Base-by-base conservation (phyloP, 2,797 vertebrate genomes). In the Basileuterus tristriatus region DNA sequence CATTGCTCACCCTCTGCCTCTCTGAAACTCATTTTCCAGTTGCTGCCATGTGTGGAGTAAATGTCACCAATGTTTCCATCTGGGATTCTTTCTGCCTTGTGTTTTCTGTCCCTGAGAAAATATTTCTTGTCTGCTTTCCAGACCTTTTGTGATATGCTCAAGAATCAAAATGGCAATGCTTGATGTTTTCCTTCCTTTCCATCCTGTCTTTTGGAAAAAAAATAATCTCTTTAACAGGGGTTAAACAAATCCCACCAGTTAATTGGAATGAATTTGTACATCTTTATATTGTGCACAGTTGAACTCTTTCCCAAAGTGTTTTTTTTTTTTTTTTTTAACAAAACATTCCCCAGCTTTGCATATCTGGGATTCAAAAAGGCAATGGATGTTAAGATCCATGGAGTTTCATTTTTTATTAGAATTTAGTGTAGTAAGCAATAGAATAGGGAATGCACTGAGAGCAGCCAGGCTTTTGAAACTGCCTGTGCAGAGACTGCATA, bases 21-120 rank as follows among this genome's bases (percentile, higher is more conserved):
- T 89, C 83, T 75, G 65, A 86, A 89, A 83, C 39, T 65, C 84
- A 59, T 92, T 94, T 95, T 88, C 70, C 77, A 65, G 0, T 82
- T 95, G 93, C 56, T 91, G 60, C 80, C 4, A 10, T 76, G 60
- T 69, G 77, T 81, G 77, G 83, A 94, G 30, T 88, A 90, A 94
- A 95, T 90, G 87, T 68, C 90, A 91, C 68, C 15, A 3, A 8
- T 74, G 67, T 90, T 94, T 93, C 87, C 88, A 89, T 94, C 80
- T 91, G 90, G 93, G 88, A 87, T 88, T 94, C 87, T 91, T 92
- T 86, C 67, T 63, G 79, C 83, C 80, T 93, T 76, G 63, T 93
- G 56, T 92, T 83, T 96, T 94, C 89, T 91, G 56, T 94, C 63
- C 37, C 70, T 88, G 69, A 87, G 79, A 87, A 75, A 82, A 59